A percentile compares a stretch with the other conserved stretches of the same genome.
Conservation (phyloP, 2,113 vertebrate species). For the Corythornis cristatus region DNA sequence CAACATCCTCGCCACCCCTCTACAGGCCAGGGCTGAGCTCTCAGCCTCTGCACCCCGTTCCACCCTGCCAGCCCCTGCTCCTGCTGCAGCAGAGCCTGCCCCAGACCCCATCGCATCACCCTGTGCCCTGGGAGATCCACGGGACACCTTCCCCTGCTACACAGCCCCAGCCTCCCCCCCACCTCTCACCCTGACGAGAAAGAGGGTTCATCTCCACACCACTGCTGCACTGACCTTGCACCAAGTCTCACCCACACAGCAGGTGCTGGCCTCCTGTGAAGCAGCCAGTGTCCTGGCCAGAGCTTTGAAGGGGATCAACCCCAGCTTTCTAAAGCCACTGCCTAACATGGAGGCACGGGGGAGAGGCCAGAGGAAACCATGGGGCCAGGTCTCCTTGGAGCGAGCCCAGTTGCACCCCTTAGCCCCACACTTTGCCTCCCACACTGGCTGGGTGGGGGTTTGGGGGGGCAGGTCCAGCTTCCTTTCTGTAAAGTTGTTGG, state of each 20-base stretch:
- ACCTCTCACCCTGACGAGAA: not conserved
- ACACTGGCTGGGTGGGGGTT: not conserved
- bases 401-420: not conserved
- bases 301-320: not conserved
- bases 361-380: not conserved
- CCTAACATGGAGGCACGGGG: not conserved
- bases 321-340: constrained; percentile 16
- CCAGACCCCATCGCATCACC: not conserved
- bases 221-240: constrained; percentile 40
- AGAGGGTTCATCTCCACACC: not conserved
- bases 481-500: constrained; percentile 49
- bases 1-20: not conserved
- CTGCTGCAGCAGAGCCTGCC: constrained; percentile 1
- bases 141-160: not conserved
- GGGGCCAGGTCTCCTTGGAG: not conserved
- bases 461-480: not conserved
- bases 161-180: not conserved
- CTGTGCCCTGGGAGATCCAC: not conserved
- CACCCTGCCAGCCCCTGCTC: constrained; percentile 35
- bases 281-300: not conserved
- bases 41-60: not conserved
- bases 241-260: not conserved
- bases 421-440: not conserved
- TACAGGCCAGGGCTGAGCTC: not conserved
- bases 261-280: not conserved